phyloP scores from a whole-genome alignment of 2,113 vertebrate species.

The Pangasianodon hypophthalmus region DNA sequence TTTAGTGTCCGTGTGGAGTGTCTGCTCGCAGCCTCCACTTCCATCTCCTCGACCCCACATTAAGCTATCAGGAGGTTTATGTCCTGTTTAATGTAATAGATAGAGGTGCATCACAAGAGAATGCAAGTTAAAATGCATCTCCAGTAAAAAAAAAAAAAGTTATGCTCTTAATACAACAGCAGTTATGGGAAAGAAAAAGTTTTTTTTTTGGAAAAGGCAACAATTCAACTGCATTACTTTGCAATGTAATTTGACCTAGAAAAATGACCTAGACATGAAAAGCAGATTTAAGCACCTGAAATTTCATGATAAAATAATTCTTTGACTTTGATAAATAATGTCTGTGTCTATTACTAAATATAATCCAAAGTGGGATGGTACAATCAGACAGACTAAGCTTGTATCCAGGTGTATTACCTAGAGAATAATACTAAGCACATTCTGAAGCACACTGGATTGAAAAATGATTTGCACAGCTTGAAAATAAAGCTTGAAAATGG shows the following conservation, averaged over 20 bases:
- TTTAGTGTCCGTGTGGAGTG: background rate
- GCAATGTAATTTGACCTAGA: too few relatives aligned
- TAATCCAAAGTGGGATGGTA: too few relatives aligned
- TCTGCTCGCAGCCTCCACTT: background rate
- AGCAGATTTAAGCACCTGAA: too few relatives aligned
- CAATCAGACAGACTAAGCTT: background rate
- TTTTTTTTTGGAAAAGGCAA: too few relatives aligned
- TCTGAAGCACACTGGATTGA: background rate
- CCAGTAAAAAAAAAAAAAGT: background rate
- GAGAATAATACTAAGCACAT: background rate
- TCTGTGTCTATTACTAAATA: too few relatives aligned
- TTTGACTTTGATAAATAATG: too few relatives aligned
- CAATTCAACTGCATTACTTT: too few relatives aligned
- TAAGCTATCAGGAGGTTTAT: background rate
- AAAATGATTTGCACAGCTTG: background rate
- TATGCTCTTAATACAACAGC: background rate
- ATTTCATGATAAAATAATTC: too few relatives aligned
- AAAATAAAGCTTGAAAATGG: background rate
- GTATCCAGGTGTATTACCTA: background rate
- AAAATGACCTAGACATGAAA: background rate
- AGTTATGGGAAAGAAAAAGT: background rate
- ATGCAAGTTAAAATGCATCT: background rate
- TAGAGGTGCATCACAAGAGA: background rate
- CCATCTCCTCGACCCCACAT: constrained; percentile 4
- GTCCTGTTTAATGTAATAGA: background rate